Base-by-base conservation (phyloP, 2,113 vertebrate species). In the Pithys albifrons region DNA sequence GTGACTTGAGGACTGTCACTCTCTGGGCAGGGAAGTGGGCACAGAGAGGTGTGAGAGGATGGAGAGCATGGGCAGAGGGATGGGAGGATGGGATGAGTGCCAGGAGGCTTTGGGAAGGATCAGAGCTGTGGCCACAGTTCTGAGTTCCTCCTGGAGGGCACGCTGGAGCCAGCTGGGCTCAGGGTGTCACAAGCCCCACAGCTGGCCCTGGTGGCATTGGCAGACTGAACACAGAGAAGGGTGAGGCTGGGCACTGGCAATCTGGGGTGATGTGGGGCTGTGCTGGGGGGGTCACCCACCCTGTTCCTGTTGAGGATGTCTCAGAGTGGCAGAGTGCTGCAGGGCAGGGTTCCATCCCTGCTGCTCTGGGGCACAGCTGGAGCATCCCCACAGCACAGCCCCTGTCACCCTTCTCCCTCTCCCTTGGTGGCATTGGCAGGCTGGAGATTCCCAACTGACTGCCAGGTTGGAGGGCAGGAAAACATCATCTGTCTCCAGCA, bases 181-280 rank as follows among this genome's bases (percentile, higher is more conserved):
- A 7, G 48, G 12, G 31, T 77, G 70, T 3, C 41, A 39, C 31
- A 51, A 48, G 49, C 1, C 24, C 31, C 66, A 33, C 24, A 41
- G 19, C 33, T 46, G 41, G 52, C 48, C 81, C 37, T 74, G 55
- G 15, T 31, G 75, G 31, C 72, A n/a, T 0, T 61, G 67, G 33
- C 51, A 78, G 24, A 7, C 13, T 2, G 14, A 27, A 17, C 1
- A 4, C 20, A 35, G 64, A 59, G 23, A 28, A 28, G 13, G 54
- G 18, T 4, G 20, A 71, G 48, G 48, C n/a, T 87, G 85, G 39
- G 33, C 35, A 35, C 22, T 18, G 54, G 20, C 11, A 11, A 0
- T 10, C 0, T 6, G 17, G 22, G 35, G 39, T 23, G 3, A 19
- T 22, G 4, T 2, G 1, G 35, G n/a, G 49, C 76, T 27, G 55